These are phyloP conservation scores for Epizoanthus stellaris DNA, from an alignment of 92 coral and sea anemone genomes.

Conservation along the genomic window DNA sequence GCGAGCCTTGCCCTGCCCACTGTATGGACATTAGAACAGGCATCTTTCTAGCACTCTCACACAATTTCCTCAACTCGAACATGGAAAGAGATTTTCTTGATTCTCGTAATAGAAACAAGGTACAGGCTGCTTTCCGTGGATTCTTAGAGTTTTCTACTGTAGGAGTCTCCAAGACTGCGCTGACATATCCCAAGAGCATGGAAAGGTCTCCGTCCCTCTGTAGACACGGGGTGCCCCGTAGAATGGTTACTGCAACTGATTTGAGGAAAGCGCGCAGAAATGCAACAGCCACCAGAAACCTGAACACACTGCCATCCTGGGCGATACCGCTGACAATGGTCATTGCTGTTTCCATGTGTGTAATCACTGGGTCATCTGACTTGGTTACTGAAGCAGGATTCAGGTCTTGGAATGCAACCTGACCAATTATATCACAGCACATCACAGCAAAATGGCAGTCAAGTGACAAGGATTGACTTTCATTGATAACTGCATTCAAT, in stretches of 20 bases:
- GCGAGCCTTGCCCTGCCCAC: conserved; percentile 40
- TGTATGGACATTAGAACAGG: conserved; percentile 55
- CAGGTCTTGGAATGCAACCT: conserved; percentile 72
- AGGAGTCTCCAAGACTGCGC: conserved; percentile 52
- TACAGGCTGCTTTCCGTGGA: conserved; percentile 31
- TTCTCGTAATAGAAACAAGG: conserved; percentile 77
- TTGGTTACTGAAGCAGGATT: conserved; percentile 58
- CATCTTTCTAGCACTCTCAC: conserved; percentile 62
- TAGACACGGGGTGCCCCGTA: conserved; percentile 32
- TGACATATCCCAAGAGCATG: conserved; percentile 61
- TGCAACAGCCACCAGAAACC: conserved; percentile 78
- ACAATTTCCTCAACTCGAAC: conserved; percentile 68
- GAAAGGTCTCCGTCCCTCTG: conserved; percentile 63
- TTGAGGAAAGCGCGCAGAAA: conserved; percentile 75
- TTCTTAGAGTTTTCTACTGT: neutral
- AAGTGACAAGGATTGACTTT: conserved; percentile 47
- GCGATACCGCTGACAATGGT: conserved; percentile 38
- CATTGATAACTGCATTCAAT: conserved; percentile 30
- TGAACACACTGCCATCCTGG: conserved; percentile 51
- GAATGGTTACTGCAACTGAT: conserved; percentile 67
- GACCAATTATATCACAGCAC: conserved; percentile 88
- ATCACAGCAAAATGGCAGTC: conserved; percentile 84
- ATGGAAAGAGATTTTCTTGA: conserved; percentile 63
- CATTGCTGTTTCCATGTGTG: conserved; percentile 70
- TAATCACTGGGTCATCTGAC: conserved; percentile 70